Percentiles rank a stretch among this genome's conserved stretches.
Conservation (phyloP, 2,113 vertebrate species). For the Vombatus ursinus region DNA sequence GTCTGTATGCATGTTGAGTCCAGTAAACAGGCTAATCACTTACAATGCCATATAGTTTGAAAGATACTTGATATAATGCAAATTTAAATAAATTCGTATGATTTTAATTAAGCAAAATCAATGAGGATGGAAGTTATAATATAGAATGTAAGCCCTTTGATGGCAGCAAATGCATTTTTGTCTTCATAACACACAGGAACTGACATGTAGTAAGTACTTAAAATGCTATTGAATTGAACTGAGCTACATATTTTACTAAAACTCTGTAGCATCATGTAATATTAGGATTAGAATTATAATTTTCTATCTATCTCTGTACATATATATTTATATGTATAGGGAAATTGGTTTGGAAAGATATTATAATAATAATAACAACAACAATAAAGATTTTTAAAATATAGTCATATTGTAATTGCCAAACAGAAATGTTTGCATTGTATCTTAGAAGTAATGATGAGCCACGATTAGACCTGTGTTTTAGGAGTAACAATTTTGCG, state of each 20-base stretch:
- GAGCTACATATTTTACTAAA: neutral
- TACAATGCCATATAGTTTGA: neutral
- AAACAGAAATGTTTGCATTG: neutral
- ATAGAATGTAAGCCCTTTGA: neutral
- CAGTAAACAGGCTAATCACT: neutral
- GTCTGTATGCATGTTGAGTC: neutral
- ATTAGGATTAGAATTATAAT: neutral
- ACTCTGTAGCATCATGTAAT: neutral
- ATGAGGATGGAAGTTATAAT: neutral
- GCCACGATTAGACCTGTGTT: neutral
- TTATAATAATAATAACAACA: neutral
- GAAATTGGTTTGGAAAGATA: neutral
- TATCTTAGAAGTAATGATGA: neutral
- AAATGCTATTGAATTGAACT: neutral
- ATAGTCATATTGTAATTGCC: neutral
- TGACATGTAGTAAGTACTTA: neutral
- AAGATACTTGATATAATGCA: neutral
- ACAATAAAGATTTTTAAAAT: neutral
- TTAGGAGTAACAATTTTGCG: neutral
- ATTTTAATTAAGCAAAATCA: neutral
- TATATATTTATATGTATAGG: too few relatives aligned
- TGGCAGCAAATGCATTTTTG: neutral
- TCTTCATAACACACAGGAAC: neutral
- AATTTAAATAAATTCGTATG: neutral
- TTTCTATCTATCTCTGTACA: neutral